Evolutionary conservation across 37 sponge, comb jelly and placozoan genomes (phyloP), one percentile per base, ranked within the genome.

Genomic region (Aplysina aerophoba): DNA sequence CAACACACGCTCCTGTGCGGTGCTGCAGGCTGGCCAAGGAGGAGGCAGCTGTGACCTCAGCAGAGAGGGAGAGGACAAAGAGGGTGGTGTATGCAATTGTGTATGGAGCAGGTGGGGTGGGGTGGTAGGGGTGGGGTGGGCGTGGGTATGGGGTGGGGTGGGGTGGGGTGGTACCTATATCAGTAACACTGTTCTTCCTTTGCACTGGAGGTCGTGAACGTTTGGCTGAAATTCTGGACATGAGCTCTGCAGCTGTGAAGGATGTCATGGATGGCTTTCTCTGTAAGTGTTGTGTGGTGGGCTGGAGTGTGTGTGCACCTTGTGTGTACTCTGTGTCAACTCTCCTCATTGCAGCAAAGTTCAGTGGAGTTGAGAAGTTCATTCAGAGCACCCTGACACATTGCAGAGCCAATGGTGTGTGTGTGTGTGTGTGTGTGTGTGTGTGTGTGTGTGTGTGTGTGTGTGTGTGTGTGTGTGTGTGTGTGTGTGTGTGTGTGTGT

Each of bases 51-150:
- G 93, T 92, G 40, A 83, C 82, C 0, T n/a, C 44, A 0, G 36
- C 0, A 19, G 93, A 95, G 44, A 87, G 96, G 33, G 96, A 92
- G 84, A 90, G 81, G 58, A 86, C 93, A 15, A 95, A 95, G 37
- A 73, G 93, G 40, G 88, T 95, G 20, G 96, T 90, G 28, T 95
- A 95, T 84, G 96, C 91, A 14, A 79, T 95, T 0, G 59, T 95
- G 19, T 95, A 95, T 86, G 96, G 96, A 74, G 89, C 90, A n/a
- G 96, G 96, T 44, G 50, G 50, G 50, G 8, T 8, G 8, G 50
- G 50, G 50, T 3, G 50, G 50, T 8, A 44, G 50, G 50, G 50
- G 50, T 44, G 50, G 50, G 8, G 50, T 3, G 8, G 50, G 8
- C 6, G 50, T 44, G 50, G 50, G 50, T 3, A 8, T 8, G 8